These are phyloP conservation scores for Empidonax alnorum DNA, from an alignment of 2,113 vertebrate genomes.

Conservation along the genomic window DNA sequence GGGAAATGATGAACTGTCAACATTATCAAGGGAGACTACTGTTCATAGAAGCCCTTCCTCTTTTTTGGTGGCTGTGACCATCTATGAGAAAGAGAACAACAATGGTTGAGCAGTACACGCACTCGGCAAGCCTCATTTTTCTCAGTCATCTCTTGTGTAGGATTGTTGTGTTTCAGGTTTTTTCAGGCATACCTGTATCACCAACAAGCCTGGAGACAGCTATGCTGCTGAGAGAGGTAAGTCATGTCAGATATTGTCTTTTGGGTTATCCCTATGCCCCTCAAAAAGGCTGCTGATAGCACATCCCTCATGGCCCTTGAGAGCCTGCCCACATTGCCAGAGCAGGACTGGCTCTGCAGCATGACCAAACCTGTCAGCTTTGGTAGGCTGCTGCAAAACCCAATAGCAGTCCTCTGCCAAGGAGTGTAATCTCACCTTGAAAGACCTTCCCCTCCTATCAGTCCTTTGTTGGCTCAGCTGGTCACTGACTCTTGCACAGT, in stretches of 20 bases:
- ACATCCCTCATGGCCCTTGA: not conserved
- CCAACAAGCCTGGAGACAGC: not conserved
- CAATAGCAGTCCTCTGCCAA: not conserved
- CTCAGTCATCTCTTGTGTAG: not conserved
- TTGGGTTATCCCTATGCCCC: not conserved
- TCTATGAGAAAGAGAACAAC: not conserved
- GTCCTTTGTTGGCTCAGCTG: constrained; percentile 32
- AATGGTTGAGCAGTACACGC: not conserved
- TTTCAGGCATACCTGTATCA: not conserved
- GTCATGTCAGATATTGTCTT: not conserved
- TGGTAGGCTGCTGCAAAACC: not conserved
- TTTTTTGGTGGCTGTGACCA: not conserved
- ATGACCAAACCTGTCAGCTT: not conserved
- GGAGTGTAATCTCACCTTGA: not conserved
- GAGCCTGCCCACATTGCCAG: not conserved
- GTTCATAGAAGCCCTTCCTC: not conserved
- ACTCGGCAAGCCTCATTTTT: not conserved
- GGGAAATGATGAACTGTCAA: not conserved
- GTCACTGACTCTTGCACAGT: not conserved
- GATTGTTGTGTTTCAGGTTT: not conserved
- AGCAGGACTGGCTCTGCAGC: not conserved
- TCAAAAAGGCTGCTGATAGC: not conserved
- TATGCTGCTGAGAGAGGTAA: not conserved
- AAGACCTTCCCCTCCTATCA: not conserved
- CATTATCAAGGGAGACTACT: not conserved